Evolutionary conservation across 2,113 vertebrate genomes (phyloP).

Genomic region (Nothobranchius kuhntae): DNA sequence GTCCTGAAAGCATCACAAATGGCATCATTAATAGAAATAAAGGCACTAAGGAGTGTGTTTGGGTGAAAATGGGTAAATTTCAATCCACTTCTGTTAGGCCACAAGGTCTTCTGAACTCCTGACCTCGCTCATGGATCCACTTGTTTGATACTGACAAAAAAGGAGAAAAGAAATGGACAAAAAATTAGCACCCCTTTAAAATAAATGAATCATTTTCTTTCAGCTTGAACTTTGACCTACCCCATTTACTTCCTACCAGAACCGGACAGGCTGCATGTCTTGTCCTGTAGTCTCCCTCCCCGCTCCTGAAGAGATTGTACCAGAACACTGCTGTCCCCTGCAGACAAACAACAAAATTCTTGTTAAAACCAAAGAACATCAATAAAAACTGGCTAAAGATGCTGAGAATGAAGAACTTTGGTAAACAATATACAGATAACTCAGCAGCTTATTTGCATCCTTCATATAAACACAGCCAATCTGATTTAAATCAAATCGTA

Average conservation of each 20-base stretch:
- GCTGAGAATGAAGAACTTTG: background rate
- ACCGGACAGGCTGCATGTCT: slow-evolving; percentile 96
- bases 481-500: too few species aligned
- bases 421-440: background rate
- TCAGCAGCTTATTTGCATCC: background rate
- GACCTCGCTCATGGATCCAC: slow-evolving; percentile 97
- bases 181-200: too few species aligned
- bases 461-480: too few species aligned
- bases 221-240: slow-evolving; percentile 77
- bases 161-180: background rate
- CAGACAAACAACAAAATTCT: slow-evolving; percentile 28
- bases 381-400: background rate
- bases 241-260: slow-evolving; percentile 98
- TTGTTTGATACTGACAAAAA: slow-evolving; percentile 92
- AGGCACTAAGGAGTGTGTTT: slow-evolving; percentile 14
- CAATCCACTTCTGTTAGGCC: slow-evolving; percentile 93
- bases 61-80: slow-evolving; percentile 45
- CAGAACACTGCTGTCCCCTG: slow-evolving; percentile 97
- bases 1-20: slow-evolving; percentile 1
- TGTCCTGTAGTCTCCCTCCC: slow-evolving; percentile 95
- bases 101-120: slow-evolving; percentile 95
- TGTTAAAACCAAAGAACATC: background rate
- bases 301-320: slow-evolving; percentile 95
- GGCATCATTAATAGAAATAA: background rate
- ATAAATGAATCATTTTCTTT: background rate